Base-by-base conservation (phyloP, 2,797 vertebrate species). In the Sparus aurata region DNA sequence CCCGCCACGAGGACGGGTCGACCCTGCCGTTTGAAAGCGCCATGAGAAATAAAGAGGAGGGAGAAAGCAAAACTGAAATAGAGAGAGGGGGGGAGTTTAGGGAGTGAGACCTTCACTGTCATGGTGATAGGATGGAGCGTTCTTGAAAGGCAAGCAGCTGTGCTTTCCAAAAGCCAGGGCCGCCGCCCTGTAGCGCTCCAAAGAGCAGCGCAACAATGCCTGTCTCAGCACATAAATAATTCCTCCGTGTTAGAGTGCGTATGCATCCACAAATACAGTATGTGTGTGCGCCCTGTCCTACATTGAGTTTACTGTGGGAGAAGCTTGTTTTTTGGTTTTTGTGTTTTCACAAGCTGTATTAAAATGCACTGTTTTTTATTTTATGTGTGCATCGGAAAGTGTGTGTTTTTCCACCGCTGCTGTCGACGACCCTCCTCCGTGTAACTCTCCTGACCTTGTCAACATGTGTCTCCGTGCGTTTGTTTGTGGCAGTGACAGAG, bases 161-260 rank as follows among this genome's bases (percentile, higher is more conserved):
- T 67, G 88, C 77, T 89, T 75, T 88, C 85, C 79, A 80, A 91
- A 90, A 85, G 85, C 87, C 73, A 5, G 65, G 79, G 70, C 72
- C 10, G 53, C 80, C 69, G 22, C 80, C 91, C 89, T 61, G 86
- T 79, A 80, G 90, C 3, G 91, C 86, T 85, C 76, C 84, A 90
- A 92, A 94, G 90, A 94, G 89, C 91, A 89, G 63, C 53, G 38
- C 85, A 66, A 91, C 92, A 92, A 92, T 92, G 86, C 77, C 88
- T 85, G 87, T 77, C 80, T 94, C 89, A 90, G 86, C 91, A 92
- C 88, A 93, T 93, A 87, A 93, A 92, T 92, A 86, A 93, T 92
- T 92, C 82, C 84, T 82, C 0, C 25, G n/a, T 74, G 68, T 75
- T 82, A 22, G 71, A 75, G 68, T 77, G 64, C 75, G 74, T 69